Percentiles rank a stretch among this genome's conserved stretches.
These are phyloP conservation scores for Leptinotarsa lineolata DNA, from an alignment of 1,140 invertebrate species.

Conservation along the genomic window DNA sequence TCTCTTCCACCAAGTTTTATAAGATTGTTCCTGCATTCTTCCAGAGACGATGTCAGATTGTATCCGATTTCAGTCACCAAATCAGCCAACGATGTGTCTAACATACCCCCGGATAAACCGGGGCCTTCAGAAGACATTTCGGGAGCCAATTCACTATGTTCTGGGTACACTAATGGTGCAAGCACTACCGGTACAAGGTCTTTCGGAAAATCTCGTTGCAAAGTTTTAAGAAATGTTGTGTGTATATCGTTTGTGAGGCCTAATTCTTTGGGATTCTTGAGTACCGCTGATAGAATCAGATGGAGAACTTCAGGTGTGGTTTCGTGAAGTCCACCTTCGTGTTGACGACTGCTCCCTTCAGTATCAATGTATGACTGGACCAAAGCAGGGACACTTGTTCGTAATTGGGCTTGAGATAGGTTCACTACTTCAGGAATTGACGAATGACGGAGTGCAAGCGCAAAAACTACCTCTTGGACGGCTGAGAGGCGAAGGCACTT, in stretches of 20 bases:
- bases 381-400: conserved; percentile 81
- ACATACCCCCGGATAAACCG: conserved; percentile 64
- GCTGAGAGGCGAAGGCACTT: conserved; percentile 81
- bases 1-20: conserved; percentile 75
- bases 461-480: conserved; percentile 88
- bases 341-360: conserved; percentile 68
- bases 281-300: conserved; percentile 71
- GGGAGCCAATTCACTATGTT: conserved; percentile 73
- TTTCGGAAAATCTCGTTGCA: conserved; percentile 84
- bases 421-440: conserved; percentile 73
- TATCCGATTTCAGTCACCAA: conserved; percentile 87
- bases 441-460: conserved; percentile 80
- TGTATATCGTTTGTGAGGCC: conserved; percentile 72
- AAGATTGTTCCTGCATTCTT: conserved; percentile 86
- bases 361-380: conserved; percentile 83
- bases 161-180: conserved; percentile 82
- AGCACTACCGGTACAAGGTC: conserved; percentile 86
- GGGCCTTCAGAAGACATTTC: conserved; percentile 62
- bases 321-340: conserved; percentile 84
- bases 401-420: conserved; percentile 76
- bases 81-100: conserved; percentile 77
- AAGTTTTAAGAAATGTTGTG: conserved; percentile 77
- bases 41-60: conserved; percentile 81
- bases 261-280: conserved; percentile 62
- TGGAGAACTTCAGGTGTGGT: conserved; percentile 86